Percentiles rank a stretch among this genome's conserved stretches.
These are phyloP conservation scores for Nannoperca obscura DNA, from an alignment of 2,797 vertebrate species.

Conservation along the genomic window DNA sequence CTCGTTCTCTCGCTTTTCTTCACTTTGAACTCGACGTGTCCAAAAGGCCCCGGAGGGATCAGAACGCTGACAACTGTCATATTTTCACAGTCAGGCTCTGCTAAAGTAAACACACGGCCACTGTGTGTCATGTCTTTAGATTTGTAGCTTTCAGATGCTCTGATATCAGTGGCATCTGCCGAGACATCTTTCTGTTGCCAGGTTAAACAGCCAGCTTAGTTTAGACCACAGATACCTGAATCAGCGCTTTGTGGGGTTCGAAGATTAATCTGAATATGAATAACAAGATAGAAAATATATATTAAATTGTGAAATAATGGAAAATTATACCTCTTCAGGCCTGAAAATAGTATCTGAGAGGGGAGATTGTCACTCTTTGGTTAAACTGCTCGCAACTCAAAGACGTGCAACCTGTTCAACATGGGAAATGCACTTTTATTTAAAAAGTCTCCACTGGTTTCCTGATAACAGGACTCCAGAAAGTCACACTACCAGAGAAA, in stretches of 20 bases:
- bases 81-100: background rate
- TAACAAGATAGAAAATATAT: background rate
- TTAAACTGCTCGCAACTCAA: background rate
- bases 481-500: background rate
- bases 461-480: background rate
- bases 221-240: background rate
- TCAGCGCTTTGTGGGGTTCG: background rate
- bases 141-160: background rate
- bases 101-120: background rate
- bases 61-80: background rate
- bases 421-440: background rate
- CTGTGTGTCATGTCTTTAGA: background rate
- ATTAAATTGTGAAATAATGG: constrained; percentile 1
- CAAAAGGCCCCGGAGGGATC: background rate
- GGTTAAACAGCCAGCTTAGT: background rate
- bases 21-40: background rate
- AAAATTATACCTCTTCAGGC: background rate
- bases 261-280: background rate
- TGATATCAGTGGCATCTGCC: background rate
- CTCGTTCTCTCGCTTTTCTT: background rate
- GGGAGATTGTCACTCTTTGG: background rate
- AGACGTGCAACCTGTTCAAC: background rate
- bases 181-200: background rate
- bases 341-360: background rate
- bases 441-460: too few species aligned